Conservation (phyloP, 2,888 invertebrate species). For the Tenthredo mesomela region DNA sequence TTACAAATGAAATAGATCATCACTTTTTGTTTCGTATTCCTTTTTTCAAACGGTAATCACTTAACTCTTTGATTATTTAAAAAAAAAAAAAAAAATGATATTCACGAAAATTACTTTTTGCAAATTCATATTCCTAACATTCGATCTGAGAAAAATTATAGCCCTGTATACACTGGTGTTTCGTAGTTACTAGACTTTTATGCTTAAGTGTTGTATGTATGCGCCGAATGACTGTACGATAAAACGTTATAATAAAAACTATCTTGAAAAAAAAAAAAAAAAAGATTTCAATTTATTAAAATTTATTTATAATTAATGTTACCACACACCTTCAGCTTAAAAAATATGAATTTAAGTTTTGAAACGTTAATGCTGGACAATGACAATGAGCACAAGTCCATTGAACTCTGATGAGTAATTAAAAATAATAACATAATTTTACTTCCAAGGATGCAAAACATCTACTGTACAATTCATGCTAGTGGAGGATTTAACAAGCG, state of each 20-base stretch:
- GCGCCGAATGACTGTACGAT: conserved; percentile 69
- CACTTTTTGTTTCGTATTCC: not conserved
- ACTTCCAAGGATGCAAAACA: not conserved
- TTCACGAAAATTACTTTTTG: not conserved
- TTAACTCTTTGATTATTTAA: conserved; percentile 21
- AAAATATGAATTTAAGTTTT: not conserved
- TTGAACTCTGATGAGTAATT: conserved; percentile 36
- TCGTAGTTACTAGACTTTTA: conserved; percentile 56
- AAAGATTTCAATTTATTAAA: not conserved
- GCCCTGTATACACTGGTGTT: conserved; percentile 42
- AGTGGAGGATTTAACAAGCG: conserved; percentile 59
- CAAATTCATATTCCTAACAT: conserved; percentile 16
- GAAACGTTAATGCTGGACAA: not conserved
- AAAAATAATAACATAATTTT: conserved; percentile 35
- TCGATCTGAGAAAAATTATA: conserved; percentile 43
- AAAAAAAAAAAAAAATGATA: not conserved
- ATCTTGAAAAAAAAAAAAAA: conserved; percentile 33
- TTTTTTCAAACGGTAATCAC: not conserved
- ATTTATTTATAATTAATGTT: conserved; percentile 14
- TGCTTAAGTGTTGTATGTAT: conserved; percentile 72
- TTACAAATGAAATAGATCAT: not conserved
- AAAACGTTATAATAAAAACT: conserved; percentile 54
- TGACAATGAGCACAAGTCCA: conserved; percentile 30
- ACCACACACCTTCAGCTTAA: not conserved
- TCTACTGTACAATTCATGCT: conserved; percentile 57